Base-by-base conservation (phyloP, 2,113 vertebrate genomes). In the Trogon surrucura region DNA sequence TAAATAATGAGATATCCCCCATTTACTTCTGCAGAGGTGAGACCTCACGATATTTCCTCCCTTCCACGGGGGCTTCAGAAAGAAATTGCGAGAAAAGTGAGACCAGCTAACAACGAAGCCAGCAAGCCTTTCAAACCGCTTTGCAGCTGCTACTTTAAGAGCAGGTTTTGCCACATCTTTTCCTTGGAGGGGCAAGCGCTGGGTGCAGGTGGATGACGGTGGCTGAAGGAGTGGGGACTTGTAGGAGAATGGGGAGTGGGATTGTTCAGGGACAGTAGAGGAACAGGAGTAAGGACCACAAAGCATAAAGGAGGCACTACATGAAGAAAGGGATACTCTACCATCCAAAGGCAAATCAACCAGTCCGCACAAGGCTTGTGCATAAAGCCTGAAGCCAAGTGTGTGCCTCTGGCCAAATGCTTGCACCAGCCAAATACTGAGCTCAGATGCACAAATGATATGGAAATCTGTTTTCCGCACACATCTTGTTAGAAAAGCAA, bases 161-260 rank as follows among this genome's bases (percentile, higher is more conserved):
- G 80, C 18, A 53, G 13, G 56, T 64, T 91, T 89, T 71, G 44
- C 38, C 36, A 53, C 3, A 23, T 32, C 56, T 87, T 85, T 67
- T 38, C 78, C 85, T 73, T 2, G 2, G 65, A 72, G 62, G 66
- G n/a, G 22, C 4, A 23, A 29, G 26, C 1, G 1, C 1, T 2
- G 54, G 19, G 84, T 0, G 4, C 85, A 93, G 65, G 29, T 2
- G 10, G 67, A 16, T 0, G 0, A 1, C 44, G 65, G 18, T 0
- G 14, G 79, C 67, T 66, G 80, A 62, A 54, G 45, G 27, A 69
- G 13, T 3, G 13, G 30, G 71, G 58, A 41, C 18, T 53, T 4
- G 6, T 25, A 48, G 83, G 57, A 62, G 61, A 20, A 29, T 36
- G 30, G 36, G 41, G 27, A 91, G 29, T 0, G 2, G 25, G 32